A percentile compares a stretch with the other conserved stretches of the same genome.
Evolutionary conservation across 2,888 invertebrate genomes (phyloP).

Genomic region (Eupsilia transversa): DNA sequence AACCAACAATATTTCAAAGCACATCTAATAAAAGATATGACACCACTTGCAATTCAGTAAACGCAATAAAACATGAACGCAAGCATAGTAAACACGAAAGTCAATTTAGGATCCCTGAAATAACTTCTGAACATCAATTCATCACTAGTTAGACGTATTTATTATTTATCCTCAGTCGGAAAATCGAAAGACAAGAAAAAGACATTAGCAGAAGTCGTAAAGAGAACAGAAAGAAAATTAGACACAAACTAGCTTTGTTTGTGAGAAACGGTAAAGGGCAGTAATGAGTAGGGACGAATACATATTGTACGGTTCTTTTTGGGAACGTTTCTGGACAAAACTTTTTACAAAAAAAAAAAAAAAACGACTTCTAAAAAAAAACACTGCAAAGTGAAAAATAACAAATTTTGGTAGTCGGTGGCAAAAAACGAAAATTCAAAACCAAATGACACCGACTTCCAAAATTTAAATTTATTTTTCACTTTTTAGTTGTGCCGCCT

Average conservation of each 20-base stretch:
- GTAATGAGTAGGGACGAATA: not conserved
- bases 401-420: too few relatives aligned
- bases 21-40: constrained; percentile 42
- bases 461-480: too few relatives aligned
- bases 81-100: constrained; percentile 54
- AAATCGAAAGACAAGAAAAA: constrained; percentile 52
- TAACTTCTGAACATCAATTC: constrained; percentile 50
- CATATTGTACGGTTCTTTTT: not conserved
- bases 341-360: too few relatives aligned
- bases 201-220: constrained; percentile 49
- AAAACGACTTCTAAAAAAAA: too few relatives aligned
- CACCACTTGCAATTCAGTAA: constrained; percentile 36
- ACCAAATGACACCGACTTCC: too few relatives aligned
- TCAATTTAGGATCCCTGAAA: constrained; percentile 38
- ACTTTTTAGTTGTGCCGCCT: too few relatives aligned
- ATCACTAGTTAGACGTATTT: constrained; percentile 50
- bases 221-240: constrained; percentile 31
- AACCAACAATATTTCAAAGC: constrained; percentile 24
- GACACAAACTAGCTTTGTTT: constrained; percentile 27
- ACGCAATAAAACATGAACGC: constrained; percentile 42
- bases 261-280: constrained; percentile 18
- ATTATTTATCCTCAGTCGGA: constrained; percentile 23
- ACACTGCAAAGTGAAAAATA: too few relatives aligned
- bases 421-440: too few relatives aligned
- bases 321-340: not conserved